phyloP scores from a whole-genome alignment of 2,888 invertebrate genomes.

The Agrotis exclamationis region DNA sequence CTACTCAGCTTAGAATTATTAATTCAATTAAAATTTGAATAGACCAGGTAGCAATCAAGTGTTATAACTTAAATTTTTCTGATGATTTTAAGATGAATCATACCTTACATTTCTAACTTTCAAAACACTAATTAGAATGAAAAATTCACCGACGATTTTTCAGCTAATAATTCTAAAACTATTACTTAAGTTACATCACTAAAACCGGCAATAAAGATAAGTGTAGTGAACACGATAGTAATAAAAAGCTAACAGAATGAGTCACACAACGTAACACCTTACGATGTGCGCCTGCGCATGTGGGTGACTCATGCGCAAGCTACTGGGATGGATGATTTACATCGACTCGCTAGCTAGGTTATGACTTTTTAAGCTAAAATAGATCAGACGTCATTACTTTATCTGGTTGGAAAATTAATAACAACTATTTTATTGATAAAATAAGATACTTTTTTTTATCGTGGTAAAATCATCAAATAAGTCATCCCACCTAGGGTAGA shows the following conservation, averaged over 20 bases:
- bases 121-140: neutral
- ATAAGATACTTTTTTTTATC: too few relatives aligned
- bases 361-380: neutral
- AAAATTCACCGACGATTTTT: conserved; percentile 10
- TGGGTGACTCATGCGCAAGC: conserved; percentile 53
- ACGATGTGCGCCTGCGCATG: conserved; percentile 61
- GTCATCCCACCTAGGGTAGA: too few relatives aligned
- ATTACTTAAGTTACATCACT: conserved; percentile 57
- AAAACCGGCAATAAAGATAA: conserved; percentile 56
- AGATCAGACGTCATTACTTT: too few relatives aligned
- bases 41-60: too few relatives aligned
- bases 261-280: conserved; percentile 61
- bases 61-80: too few relatives aligned
- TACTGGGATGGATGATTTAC: conserved; percentile 55
- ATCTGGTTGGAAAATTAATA: too few relatives aligned
- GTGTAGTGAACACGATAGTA: conserved; percentile 53
- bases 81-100: neutral
- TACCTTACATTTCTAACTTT: too few relatives aligned
- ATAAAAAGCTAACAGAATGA: conserved; percentile 67
- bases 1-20: too few relatives aligned
- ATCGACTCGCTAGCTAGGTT: conserved; percentile 50
- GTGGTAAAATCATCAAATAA: too few relatives aligned
- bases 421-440: too few relatives aligned
- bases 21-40: too few relatives aligned
- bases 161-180: conserved; percentile 36